A percentile compares a stretch with the other conserved stretches of the same genome.
These are phyloP conservation scores for Cyanoderma ruficeps DNA, from an alignment of 2,113 vertebrate species.

Conservation along the genomic window DNA sequence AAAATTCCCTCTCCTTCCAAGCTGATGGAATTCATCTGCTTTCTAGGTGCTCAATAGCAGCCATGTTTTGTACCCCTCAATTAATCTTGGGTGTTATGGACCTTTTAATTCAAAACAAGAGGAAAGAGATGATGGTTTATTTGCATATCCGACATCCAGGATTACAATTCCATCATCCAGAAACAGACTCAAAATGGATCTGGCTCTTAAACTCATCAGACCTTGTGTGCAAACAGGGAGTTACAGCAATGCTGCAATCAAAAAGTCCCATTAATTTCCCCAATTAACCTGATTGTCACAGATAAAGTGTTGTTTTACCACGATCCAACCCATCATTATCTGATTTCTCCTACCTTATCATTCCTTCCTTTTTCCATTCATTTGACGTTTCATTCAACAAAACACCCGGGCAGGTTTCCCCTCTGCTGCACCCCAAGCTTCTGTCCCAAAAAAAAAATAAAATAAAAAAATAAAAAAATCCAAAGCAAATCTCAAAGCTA, in stretches of 20 bases:
- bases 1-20: background rate
- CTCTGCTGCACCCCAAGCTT: background rate
- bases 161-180: background rate
- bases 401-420: background rate
- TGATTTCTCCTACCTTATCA: background rate
- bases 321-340: accelerated
- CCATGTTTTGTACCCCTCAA: accelerated
- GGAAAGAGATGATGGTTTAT: background rate
- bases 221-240: accelerated
- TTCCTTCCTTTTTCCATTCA: background rate
- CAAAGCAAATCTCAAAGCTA: background rate
- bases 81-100: background rate
- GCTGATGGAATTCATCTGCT: background rate
- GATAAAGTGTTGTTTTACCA: background rate
- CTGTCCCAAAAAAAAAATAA: background rate
- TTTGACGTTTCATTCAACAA: background rate
- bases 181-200: background rate
- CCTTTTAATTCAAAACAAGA: background rate
- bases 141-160: background rate
- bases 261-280: background rate
- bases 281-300: background rate
- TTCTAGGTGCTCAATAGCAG: background rate
- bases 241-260: background rate
- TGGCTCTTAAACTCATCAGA: background rate
- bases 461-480: background rate